A percentile compares a stretch with the other conserved stretches of the same genome.
These are phyloP conservation scores for Eutolmus rufibarbis DNA, from an alignment of 2,888 invertebrate species.

Conservation along the genomic window DNA sequence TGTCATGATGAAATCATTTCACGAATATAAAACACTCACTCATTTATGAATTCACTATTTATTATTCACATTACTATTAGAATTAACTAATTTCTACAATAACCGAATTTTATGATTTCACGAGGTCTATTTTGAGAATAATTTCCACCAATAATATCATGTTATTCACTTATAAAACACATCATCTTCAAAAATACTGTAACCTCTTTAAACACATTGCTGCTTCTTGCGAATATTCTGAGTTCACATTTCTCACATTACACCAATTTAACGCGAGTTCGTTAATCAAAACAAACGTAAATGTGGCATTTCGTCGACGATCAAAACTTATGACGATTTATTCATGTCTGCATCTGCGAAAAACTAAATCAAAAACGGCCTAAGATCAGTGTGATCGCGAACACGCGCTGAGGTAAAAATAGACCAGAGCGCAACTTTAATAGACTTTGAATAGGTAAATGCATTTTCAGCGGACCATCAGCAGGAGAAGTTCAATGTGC, in stretches of 20 bases:
- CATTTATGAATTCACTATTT: not conserved
- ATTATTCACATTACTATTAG: not conserved
- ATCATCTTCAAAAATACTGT: not conserved
- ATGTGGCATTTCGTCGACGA: not conserved
- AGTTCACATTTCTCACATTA: not conserved
- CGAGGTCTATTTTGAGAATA: not conserved
- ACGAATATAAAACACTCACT: not conserved
- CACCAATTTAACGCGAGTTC: not conserved
- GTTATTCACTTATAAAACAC: not conserved
- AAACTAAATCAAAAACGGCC: conserved; percentile 34
- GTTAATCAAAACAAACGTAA: conserved; percentile 10
- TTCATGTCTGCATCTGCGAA: conserved; percentile 26
- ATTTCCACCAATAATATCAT: not conserved
- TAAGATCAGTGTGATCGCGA: conserved; percentile 6
- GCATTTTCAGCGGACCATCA: not conserved
- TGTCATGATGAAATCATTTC: not conserved
- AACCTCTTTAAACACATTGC: not conserved
- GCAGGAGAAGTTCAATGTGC: conserved; percentile 8
- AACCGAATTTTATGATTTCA: not conserved
- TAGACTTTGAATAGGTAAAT: conserved; percentile 27
- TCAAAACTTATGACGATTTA: conserved; percentile 12
- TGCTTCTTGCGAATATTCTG: not conserved
- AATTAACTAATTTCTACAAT: not conserved
- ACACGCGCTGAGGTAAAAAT: conserved; percentile 17
- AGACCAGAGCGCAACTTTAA: conserved; percentile 23